Conservation (phyloP, 2,797 vertebrate genomes). For the Lutjanus campechanus region DNA sequence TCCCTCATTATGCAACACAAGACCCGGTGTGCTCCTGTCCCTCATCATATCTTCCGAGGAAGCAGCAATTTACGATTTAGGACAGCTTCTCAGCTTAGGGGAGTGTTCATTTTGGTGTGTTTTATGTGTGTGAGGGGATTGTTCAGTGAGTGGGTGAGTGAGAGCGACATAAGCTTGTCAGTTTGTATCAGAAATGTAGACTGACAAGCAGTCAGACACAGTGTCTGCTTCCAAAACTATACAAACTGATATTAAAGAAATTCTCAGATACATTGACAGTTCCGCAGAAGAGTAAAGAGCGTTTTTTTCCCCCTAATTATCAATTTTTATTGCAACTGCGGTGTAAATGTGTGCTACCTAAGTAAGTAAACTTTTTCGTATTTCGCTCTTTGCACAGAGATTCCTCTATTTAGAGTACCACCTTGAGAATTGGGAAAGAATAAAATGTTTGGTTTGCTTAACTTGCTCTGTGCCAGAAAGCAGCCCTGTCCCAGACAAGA, state of each 20-base stretch:
- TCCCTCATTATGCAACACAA: neutral
- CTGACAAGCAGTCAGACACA: neutral
- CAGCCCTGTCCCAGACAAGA: no score
- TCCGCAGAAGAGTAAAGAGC: neutral
- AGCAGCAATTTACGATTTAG: conserved; percentile 13
- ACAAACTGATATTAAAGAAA: neutral
- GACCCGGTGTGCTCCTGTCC: conserved; percentile 7
- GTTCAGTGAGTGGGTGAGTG: conserved; percentile 1
- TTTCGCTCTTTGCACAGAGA: no score
- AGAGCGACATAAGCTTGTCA: conserved; percentile 32
- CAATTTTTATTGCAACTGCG: neutral
- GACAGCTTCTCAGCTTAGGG: conserved; percentile 20
- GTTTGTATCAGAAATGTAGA: conserved; percentile 20
- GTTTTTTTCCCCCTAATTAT: neutral
- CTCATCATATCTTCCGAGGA: conserved; percentile 9
- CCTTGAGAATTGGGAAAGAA: no score
- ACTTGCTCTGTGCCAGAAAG: no score
- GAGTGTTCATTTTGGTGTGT: conserved; percentile 5
- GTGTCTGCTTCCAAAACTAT: neutral
- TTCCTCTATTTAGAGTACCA: no score
- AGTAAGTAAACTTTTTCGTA: no score
- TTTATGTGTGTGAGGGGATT: neutral
- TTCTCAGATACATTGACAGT: neutral
- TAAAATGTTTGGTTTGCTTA: no score
- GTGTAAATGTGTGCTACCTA: neutral